Percentiles rank a stretch among this genome's conserved stretches.
Evolutionary conservation across 1,140 invertebrate genomes (phyloP).

Genomic region (Hycleus cichorii): DNA sequence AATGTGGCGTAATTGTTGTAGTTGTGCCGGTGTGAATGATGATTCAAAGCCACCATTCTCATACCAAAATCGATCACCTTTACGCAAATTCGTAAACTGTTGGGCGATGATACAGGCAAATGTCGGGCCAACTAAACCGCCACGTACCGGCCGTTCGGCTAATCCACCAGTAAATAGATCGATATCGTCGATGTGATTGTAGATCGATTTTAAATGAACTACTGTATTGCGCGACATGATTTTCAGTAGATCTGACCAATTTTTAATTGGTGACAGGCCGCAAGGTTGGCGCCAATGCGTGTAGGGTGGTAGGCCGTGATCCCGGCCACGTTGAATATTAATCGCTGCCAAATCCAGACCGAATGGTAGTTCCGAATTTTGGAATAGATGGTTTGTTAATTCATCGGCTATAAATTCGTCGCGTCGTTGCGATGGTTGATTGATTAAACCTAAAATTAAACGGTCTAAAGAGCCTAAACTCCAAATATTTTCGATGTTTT

Average conservation of each 20-base stretch:
- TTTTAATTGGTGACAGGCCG: slow-evolving; percentile 60
- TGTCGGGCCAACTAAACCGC: slow-evolving; percentile 87
- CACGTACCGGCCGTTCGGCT: slow-evolving; percentile 69
- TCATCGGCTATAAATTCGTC: slow-evolving; percentile 78
- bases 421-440: slow-evolving; percentile 68
- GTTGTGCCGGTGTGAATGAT: slow-evolving; percentile 73
- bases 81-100: slow-evolving; percentile 79
- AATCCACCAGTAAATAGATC: slow-evolving; percentile 88
- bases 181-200: slow-evolving; percentile 73
- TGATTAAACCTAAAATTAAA: slow-evolving; percentile 65
- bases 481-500: slow-evolving; percentile 54
- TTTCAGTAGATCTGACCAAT: slow-evolving; percentile 67
- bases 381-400: slow-evolving; percentile 82
- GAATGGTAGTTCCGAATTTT: slow-evolving; percentile 58
- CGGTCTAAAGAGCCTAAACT: slow-evolving; percentile 70
- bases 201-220: slow-evolving; percentile 56
- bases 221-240: slow-evolving; percentile 61
- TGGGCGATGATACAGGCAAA: slow-evolving; percentile 94
- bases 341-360: slow-evolving; percentile 85
- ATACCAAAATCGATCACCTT: slow-evolving; percentile 91
- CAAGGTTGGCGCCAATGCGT: slow-evolving; percentile 75
- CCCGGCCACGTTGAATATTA: slow-evolving; percentile 82
- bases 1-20: slow-evolving; percentile 74
- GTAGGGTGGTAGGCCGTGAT: slow-evolving; percentile 83
- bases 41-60: slow-evolving; percentile 68